A percentile compares a stretch with the other conserved stretches of the same genome.
Evolutionary conservation across 2,888 invertebrate species (phyloP).

Genomic region (Lasioglossum marginatum): DNA sequence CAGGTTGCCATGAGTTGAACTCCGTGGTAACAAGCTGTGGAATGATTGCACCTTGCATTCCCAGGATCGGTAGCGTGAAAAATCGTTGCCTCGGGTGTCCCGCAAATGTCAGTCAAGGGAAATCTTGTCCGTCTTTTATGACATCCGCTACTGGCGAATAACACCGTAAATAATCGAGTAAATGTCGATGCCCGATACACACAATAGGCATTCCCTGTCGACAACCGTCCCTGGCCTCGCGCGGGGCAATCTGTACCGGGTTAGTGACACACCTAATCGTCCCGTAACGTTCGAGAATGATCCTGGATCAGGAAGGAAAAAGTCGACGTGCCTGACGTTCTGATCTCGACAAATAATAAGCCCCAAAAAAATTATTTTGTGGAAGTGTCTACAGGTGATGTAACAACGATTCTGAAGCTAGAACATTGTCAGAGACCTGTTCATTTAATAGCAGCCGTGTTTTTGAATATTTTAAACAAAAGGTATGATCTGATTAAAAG

Average conservation of each 20-base stretch:
- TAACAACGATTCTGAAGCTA: neutral
- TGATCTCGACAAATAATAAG: neutral
- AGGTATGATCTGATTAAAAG: neutral
- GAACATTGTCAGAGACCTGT: too few species aligned
- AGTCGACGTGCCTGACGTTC: neutral
- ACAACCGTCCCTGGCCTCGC: constrained; percentile 64
- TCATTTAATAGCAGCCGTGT: neutral
- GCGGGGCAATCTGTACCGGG: constrained; percentile 34
- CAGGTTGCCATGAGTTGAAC: neutral
- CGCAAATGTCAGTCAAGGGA: constrained; percentile 29
- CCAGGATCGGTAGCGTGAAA: neutral
- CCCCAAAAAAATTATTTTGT: neutral
- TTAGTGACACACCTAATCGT: constrained; percentile 59
- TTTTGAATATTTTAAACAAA: neutral
- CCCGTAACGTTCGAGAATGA: constrained; percentile 38
- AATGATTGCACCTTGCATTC: neutral
- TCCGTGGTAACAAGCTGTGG: neutral
- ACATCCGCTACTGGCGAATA: constrained; percentile 42
- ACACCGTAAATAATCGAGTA: constrained; percentile 55
- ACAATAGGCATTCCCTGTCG: constrained; percentile 57
- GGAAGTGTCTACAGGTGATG: neutral
- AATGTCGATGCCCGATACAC: constrained; percentile 47
- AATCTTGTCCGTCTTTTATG: constrained; percentile 25
- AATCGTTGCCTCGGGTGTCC: neutral
- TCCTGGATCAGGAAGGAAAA: constrained; percentile 43